Conservation (phyloP, 2,888 invertebrate species). For the Tineola bisselliella region DNA sequence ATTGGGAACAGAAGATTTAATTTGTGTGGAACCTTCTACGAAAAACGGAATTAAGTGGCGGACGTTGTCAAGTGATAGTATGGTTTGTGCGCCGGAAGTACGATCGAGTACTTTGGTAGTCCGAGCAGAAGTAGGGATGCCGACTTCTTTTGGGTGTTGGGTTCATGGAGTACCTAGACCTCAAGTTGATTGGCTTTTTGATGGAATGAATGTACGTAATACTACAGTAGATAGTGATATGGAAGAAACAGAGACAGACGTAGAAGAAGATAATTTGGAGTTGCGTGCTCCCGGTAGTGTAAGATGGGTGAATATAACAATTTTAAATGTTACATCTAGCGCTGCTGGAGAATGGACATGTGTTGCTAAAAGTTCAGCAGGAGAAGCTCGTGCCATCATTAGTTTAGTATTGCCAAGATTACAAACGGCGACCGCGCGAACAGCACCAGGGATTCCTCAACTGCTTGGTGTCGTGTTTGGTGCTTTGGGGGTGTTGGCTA, state of each 20-base stretch:
- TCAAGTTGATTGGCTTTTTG: conserved; percentile 83
- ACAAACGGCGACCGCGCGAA: conserved; percentile 82
- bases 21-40: conserved; percentile 76
- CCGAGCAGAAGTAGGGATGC: conserved; percentile 82
- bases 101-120: conserved; percentile 69
- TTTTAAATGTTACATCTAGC: conserved; percentile 82
- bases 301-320: conserved; percentile 83
- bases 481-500: conserved; percentile 74
- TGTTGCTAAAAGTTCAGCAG: conserved; percentile 75
- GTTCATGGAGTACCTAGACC: conserved; percentile 87
- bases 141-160: conserved; percentile 83
- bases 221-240: conserved; percentile 57
- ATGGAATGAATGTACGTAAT: conserved; percentile 68
- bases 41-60: conserved; percentile 81
- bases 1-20: conserved; percentile 77
- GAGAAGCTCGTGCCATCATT: conserved; percentile 71
- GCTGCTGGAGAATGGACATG: conserved; percentile 91
- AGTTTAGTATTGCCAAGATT: conserved; percentile 58
- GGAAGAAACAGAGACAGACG: conserved; percentile 51
- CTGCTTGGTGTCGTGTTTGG: conserved; percentile 78
- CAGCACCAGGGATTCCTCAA: conserved; percentile 78
- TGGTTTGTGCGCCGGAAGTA: conserved; percentile 84
- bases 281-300: conserved; percentile 60
- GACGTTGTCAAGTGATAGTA: conserved; percentile 76
- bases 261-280: conserved; percentile 49